phyloP scores from a whole-genome alignment of 2,113 vertebrate genomes.

The Saguinus imperator region DNA sequence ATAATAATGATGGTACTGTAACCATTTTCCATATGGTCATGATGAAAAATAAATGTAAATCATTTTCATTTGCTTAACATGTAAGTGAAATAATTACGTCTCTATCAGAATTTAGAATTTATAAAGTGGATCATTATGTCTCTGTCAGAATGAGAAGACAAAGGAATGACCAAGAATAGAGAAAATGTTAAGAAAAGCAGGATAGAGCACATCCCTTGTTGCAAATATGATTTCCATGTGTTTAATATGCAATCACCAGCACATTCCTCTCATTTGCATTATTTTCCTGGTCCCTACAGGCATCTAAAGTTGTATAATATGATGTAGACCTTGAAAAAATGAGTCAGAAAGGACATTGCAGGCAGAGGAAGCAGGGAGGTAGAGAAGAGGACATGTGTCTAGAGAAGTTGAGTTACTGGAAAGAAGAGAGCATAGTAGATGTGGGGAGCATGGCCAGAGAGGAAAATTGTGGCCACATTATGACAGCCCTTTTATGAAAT shows the following conservation, averaged over 20 bases:
- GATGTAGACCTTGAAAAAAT: not conserved
- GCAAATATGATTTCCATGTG: not conserved
- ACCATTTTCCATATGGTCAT: accelerated
- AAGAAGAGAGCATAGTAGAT: not conserved
- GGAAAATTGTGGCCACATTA: not conserved
- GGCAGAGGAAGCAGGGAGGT: not conserved
- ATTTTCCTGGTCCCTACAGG: not conserved
- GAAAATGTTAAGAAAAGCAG: not conserved
- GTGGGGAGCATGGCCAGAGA: not conserved
- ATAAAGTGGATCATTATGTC: not conserved
- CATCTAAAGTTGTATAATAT: not conserved
- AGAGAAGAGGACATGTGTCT: not conserved
- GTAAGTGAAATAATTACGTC: no score
- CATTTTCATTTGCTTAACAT: no score
- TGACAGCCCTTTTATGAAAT: not conserved
- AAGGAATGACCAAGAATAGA: not conserved
- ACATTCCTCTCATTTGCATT: not conserved
- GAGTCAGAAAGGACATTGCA: not conserved
- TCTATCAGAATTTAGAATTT: no score
- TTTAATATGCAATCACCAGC: not conserved
- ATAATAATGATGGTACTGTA: no score
- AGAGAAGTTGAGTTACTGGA: not conserved
- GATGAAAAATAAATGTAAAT: no score
- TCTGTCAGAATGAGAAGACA: not conserved
- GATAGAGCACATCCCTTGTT: not conserved